Evolutionary conservation across 23 tunicate species (phyloP), one percentile per base, ranked within the genome.

Genomic region (Styela clava): DNA sequence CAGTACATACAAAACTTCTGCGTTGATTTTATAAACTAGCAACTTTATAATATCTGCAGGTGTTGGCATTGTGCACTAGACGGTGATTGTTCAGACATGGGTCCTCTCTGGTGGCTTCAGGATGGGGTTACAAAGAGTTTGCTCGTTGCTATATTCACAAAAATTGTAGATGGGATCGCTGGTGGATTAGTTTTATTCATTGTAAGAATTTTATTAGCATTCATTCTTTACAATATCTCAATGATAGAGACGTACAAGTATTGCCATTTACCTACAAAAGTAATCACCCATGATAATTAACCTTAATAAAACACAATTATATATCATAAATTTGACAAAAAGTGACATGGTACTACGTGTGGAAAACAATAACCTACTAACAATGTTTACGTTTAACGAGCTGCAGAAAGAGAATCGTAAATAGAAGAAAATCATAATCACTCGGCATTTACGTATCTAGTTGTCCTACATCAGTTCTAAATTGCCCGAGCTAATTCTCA

Each of bases 61-160:
- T 91, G 97, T 64, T 91, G 97, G 97, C 81, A 87, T 12, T 91
- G 97, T 37, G 88, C 91, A 2, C n/a, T 79, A 29, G 74, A 83
- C 25, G 91, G 83, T 0, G 82, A 91, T 34, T 91, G 97, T 79
- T 63, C 85, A 1, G 69, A 34, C 24, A 61, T 79, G 33, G 69
- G 63, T 1, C 73, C 85, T 19, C 65, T 83, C 26, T 52, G 82
- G 26, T 91, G 86, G 85, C 32, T 86, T 31, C 31, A 83, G 0
- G 87, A 84, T 70, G 76, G 80, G 62, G 81, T 91, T 37, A 91
- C 79, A 27, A 63, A 68, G 31, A 79, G 67, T 29, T 64, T 91
- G 31, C 63, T 91, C 22, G 83, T 84, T 26, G 73, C 97, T 9
- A 78, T 73, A 3, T 33, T 72, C 5, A 69, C 97, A 22, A 91